Percentiles rank a stretch among this genome's conserved stretches.
These are phyloP conservation scores for Hipposideros armiger DNA, from an alignment of 2,113 vertebrate species.

Conservation along the genomic window DNA sequence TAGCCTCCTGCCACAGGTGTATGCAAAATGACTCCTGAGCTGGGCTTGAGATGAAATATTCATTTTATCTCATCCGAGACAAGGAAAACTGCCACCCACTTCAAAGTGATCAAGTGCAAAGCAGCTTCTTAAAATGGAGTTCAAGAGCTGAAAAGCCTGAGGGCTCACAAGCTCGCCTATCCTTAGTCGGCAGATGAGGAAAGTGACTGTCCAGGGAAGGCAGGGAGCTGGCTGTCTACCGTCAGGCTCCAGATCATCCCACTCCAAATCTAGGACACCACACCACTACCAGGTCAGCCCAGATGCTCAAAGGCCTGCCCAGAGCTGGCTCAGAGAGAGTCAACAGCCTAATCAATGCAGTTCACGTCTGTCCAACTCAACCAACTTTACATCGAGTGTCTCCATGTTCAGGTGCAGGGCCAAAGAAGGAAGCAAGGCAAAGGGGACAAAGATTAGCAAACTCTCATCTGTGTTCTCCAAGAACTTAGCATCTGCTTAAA, in stretches of 20 bases:
- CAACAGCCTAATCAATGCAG: neutral
- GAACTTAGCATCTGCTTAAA: neutral
- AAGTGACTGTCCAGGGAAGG: fast-evolving
- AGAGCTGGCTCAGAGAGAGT: neutral
- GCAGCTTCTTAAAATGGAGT: conserved; percentile 56
- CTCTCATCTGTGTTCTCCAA: neutral
- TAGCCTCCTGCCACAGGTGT: conserved; percentile 76
- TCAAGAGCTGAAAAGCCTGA: neutral
- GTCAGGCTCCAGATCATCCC: neutral
- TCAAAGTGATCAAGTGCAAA: conserved; percentile 79
- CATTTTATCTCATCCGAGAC: conserved; percentile 73
- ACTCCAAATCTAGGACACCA: neutral
- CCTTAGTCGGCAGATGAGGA: neutral
- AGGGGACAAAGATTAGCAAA: neutral
- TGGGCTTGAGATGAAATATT: conserved; percentile 82
- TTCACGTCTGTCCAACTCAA: neutral
- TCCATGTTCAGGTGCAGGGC: neutral
- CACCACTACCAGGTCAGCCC: neutral
- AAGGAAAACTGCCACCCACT: neutral
- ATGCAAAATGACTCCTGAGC: conserved; percentile 79
- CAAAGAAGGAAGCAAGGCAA: neutral
- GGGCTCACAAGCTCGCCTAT: neutral
- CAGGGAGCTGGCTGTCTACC: too few species aligned
- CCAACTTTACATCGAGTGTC: too few species aligned
- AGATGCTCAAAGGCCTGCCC: neutral